Conservation (phyloP, 2,888 invertebrate species). For the Seira sanloemensis region DNA sequence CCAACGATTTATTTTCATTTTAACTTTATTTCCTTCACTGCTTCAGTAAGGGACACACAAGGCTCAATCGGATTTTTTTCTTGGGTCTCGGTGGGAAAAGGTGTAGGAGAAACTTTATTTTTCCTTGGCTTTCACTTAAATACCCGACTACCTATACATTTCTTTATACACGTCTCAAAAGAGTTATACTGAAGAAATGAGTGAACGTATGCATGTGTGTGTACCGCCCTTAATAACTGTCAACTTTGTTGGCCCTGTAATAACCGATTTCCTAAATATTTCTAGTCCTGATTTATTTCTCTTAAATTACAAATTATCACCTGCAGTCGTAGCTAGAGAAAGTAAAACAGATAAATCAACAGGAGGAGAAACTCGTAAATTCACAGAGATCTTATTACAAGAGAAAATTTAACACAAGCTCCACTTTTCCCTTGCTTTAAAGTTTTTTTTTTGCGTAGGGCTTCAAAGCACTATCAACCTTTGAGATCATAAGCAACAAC, state of each 20-base stretch:
- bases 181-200: too few species aligned
- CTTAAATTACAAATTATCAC: constrained; percentile 60
- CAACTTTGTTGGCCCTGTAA: constrained; percentile 48
- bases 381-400: constrained; percentile 42
- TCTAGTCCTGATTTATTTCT: constrained; percentile 48
- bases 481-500: constrained; percentile 47
- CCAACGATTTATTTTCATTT: too few species aligned
- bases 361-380: constrained; percentile 58
- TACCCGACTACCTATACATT: too few species aligned
- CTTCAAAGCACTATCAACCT: too few species aligned
- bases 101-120: too few species aligned
- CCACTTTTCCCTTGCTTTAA: constrained; percentile 3
- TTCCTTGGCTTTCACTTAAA: too few species aligned
- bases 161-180: too few species aligned
- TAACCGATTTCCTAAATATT: constrained; percentile 37
- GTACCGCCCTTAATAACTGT: constrained; percentile 1
- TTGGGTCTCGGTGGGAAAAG: too few species aligned
- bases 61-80: too few species aligned
- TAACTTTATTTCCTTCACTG: too few species aligned
- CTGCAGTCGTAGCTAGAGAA: constrained; percentile 36
- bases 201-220: too few species aligned
- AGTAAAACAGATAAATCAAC: constrained; percentile 61
- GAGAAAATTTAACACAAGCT: not conserved
- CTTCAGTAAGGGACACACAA: too few species aligned
- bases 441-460: constrained; percentile 7